phyloP scores from a whole-genome alignment of 2,113 vertebrate species.

The Actenoides hombroni region DNA sequence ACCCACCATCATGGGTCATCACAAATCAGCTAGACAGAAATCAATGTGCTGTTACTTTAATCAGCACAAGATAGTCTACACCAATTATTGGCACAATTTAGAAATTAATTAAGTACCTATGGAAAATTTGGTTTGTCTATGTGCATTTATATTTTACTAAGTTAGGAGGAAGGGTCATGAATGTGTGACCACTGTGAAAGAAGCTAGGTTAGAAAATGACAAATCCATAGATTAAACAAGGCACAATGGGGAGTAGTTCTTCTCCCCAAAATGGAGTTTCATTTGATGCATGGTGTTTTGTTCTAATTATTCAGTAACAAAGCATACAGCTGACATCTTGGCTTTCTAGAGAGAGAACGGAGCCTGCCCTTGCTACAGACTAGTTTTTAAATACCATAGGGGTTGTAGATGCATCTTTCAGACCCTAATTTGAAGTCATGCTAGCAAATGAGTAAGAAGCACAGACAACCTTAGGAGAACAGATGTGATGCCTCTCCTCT shows the following conservation, averaged over 20 bases:
- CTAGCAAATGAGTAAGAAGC: not conserved
- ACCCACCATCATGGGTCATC: not conserved
- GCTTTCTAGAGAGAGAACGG: not conserved
- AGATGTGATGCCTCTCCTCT: not conserved
- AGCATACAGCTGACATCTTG: not conserved
- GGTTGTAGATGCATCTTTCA: not conserved
- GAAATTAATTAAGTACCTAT: not conserved
- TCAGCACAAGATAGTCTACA: not conserved
- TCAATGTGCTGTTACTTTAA: not conserved
- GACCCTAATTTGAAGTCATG: not conserved
- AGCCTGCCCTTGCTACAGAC: not conserved
- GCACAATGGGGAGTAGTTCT: not conserved
- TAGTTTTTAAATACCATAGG: not conserved
- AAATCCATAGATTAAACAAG: not conserved
- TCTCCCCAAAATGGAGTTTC: not conserved
- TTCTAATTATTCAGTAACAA: not conserved
- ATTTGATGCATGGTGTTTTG: not conserved
- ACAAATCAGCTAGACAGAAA: not conserved
- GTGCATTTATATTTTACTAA: not conserved
- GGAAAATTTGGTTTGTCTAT: not conserved
- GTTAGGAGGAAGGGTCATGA: not conserved
- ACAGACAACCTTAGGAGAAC: not conserved
- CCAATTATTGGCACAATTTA: not conserved
- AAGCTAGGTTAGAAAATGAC: not conserved
- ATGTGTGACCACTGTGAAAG: not conserved